phyloP scores from a whole-genome alignment of 2,888 invertebrate genomes.

The Pollenia griseotomentosa region DNA sequence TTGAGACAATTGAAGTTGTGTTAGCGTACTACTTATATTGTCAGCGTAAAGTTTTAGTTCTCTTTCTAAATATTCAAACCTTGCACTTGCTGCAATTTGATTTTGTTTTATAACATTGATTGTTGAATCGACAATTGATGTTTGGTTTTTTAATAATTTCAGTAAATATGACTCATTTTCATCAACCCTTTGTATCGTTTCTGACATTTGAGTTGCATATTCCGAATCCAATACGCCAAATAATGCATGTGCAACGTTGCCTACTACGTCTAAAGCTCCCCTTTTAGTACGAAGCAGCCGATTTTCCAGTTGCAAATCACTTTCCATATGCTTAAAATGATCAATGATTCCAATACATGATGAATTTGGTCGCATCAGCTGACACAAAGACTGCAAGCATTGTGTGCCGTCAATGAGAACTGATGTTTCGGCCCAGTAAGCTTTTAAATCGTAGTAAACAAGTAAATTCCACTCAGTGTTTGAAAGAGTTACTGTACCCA shows the following conservation, averaged over 20 bases:
- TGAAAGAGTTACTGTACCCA: not conserved
- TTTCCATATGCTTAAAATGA: conserved; percentile 7
- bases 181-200: not conserved
- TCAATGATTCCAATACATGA: conserved; percentile 1
- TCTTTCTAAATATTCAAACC: not conserved
- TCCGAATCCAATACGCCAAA: conserved; percentile 2
- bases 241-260: not conserved
- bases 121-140: not conserved
- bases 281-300: not conserved
- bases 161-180: not conserved
- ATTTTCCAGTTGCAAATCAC: not conserved
- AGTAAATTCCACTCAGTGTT: conserved; percentile 5
- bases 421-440: conserved; percentile 9
- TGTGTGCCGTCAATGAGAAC: not conserved
- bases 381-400: not conserved
- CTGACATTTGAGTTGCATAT: not conserved
- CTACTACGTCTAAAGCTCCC: not conserved
- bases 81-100: not conserved
- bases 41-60: not conserved
- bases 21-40: not conserved
- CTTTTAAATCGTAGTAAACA: not conserved
- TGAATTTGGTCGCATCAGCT: not conserved
- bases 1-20: not conserved
- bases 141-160: conserved; percentile 3
- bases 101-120: not conserved